phyloP scores from a whole-genome alignment of 2,113 vertebrate genomes.

The Boleophthalmus pectinirostris region DNA sequence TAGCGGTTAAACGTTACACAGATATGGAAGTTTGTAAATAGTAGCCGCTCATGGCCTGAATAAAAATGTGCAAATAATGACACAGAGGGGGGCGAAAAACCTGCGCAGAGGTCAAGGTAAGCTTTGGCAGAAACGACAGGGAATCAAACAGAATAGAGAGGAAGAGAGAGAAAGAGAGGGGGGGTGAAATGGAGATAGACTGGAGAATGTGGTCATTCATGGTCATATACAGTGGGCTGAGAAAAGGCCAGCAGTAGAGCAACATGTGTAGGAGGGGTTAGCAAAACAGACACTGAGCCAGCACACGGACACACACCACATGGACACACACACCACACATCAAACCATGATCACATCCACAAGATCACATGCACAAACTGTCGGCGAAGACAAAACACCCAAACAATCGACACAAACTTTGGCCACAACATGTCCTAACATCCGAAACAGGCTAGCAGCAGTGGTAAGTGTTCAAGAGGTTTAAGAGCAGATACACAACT shows the following conservation, averaged over 20 bases:
- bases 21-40: conserved; percentile 12
- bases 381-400: not conserved
- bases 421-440: conserved; percentile 8
- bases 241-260: conserved; percentile 45
- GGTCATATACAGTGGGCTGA: conserved; percentile 50
- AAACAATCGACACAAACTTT: not conserved
- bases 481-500: not conserved
- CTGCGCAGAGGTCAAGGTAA: conserved; percentile 49
- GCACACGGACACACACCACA: conserved; percentile 1
- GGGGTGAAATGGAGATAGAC: conserved; percentile 17
- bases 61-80: conserved; percentile 12
- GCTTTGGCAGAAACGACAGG: conserved; percentile 35
- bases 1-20: conserved; percentile 25
- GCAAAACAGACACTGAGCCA: conserved; percentile 54
- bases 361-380: conserved; percentile 1
- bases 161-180: not conserved
- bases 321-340: not conserved
- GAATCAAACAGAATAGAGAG: conserved; percentile 15
- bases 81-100: conserved; percentile 9
- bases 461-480: not conserved
- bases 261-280: conserved; percentile 69
- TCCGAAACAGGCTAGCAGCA: not conserved
- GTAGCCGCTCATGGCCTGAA: conserved; percentile 2
- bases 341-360: not conserved
- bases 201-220: conserved; percentile 69